phyloP scores from a whole-genome alignment of 2,113 vertebrate species.

The Eretmochelys imbricata region DNA sequence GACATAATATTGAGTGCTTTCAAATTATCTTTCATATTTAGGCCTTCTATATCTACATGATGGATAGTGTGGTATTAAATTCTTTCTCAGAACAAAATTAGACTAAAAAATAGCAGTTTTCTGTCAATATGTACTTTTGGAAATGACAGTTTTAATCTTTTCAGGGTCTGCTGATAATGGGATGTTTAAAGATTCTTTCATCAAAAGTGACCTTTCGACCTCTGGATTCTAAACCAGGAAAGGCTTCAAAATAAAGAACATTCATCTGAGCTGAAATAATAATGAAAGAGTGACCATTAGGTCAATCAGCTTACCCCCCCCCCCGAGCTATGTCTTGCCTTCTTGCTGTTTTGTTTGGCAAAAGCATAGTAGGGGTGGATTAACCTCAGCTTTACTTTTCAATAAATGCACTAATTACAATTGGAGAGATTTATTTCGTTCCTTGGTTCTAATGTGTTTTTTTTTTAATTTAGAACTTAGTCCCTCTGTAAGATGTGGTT shows the following conservation, averaged over 20 bases:
- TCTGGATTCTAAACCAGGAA: constrained; percentile 31
- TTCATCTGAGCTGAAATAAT: not conserved
- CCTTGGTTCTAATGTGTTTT: not conserved
- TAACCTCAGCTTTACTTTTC: not conserved
- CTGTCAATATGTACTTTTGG: constrained; percentile 55
- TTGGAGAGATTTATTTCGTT: fast-evolving
- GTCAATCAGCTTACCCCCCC: not conserved
- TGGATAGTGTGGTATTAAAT: constrained; percentile 67
- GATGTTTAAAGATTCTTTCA: constrained; percentile 62
- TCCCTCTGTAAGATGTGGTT: not conserved
- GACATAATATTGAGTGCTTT: constrained; percentile 67
- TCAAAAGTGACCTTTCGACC: constrained; percentile 51
- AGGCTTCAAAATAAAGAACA: constrained; percentile 15
- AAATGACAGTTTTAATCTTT: constrained; percentile 73
- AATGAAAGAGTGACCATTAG: constrained; percentile 8
- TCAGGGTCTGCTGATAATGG: constrained; percentile 45
- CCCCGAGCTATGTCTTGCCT: fast-evolving
- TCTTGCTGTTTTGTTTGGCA: not conserved
- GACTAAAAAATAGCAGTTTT: constrained; percentile 55
- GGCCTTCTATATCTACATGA: constrained; percentile 43
- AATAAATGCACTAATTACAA: not conserved
- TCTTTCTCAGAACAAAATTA: constrained; percentile 72
- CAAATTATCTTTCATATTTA: constrained; percentile 68
- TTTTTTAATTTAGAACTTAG: not conserved
- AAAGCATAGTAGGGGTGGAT: not conserved